phyloP scores from a whole-genome alignment of 2,797 vertebrate species.

The Trachops cirrhosus region DNA sequence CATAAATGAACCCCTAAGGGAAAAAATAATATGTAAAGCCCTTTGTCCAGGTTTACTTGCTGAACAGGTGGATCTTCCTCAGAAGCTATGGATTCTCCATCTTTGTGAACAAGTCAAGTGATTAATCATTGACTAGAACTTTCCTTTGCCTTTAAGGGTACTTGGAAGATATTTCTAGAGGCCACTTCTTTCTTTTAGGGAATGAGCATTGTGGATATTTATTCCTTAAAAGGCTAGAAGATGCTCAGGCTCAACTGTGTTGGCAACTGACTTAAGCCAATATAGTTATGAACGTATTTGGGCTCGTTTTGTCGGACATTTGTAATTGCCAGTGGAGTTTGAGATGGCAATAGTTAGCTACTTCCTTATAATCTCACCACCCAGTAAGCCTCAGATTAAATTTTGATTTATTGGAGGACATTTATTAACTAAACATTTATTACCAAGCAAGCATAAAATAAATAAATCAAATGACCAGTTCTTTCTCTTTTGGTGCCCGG shows the following conservation, averaged over 20 bases:
- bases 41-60: neutral
- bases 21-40: neutral
- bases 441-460: neutral
- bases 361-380: neutral
- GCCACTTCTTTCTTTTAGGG: neutral
- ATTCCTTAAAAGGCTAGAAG: slow-evolving; percentile 7
- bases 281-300: neutral
- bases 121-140: neutral
- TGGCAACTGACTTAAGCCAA: neutral
- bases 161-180: slow-evolving; percentile 14
- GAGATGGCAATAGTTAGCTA: neutral
- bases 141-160: neutral
- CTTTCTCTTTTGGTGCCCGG: neutral
- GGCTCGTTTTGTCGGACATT: neutral
- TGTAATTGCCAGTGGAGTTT: neutral
- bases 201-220: neutral
- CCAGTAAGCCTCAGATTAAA: neutral
- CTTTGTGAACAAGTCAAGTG: neutral
- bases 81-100: neutral
- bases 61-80: neutral
- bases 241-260: neutral
- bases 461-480: neutral
- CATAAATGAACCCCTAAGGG: neutral
- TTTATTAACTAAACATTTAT: neutral
- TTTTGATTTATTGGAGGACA: neutral